Base-by-base conservation (phyloP, 1,140 invertebrate genomes). In the Hylyphantes graminicola region DNA sequence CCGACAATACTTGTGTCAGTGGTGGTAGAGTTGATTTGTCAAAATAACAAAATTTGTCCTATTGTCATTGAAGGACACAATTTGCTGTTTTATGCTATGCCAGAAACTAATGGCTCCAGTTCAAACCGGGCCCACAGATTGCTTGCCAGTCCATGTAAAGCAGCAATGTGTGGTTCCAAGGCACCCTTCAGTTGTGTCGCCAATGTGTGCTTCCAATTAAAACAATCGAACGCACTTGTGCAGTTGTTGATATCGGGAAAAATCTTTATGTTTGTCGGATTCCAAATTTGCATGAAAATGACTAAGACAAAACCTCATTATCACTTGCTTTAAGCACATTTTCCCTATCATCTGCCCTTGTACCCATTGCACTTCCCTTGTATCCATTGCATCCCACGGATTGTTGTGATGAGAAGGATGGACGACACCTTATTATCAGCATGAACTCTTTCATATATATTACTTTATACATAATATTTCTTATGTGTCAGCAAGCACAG, bases 201-300 rank as follows among this genome's bases (percentile, higher is more conserved):
- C n/a, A n/a, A n/a, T n/a, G n/a, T n/a, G n/a, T n/a, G n/a, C 9
- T 65, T 65, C 64, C 64, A 65, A 19, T 65, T 65, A 19, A 65
- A 19, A 65, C 13, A 65, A 65, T 65, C 17, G 21, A 9, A 19
- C 17, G 17, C 17, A 65, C 21, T 9, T 65, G 64, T 65, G 64
- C 64, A 65, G 10, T 65, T 65, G 64, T 65, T 17, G 64, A 65
- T 9, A 19, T 65, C 8, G 64, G 17, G 13, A 11, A 13, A 8
- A 11, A n/a, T 65, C 17, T 12, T n/a, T 65, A 65, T 65, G 64
- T 65, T 19, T 65, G 64, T 65, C 13, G 21, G 21, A 65, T 65
- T 11, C 64, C 64, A 9, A 65, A 65, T 19, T 65, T 65, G 13
- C 64, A 65, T 17, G 64, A 65, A 65, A 65, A 65, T 9, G 64